Base-by-base conservation (phyloP, 2,888 invertebrate species). In the Pheosia tremula region DNA sequence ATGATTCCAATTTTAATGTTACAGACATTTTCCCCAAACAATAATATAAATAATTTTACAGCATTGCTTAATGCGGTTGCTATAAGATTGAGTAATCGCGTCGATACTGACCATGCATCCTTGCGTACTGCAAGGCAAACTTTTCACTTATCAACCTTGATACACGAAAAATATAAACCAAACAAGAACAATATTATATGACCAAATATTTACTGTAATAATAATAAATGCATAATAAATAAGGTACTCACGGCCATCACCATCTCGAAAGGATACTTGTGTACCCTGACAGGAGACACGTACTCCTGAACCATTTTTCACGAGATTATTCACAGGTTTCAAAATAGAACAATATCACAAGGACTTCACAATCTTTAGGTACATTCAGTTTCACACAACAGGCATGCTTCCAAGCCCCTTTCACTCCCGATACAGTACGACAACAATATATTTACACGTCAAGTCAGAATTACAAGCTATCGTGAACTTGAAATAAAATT, bases 191-290 rank as follows among this genome's bases (percentile, higher is more conserved):
- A 54, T 63, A 58, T 62, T 58, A 64, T 58, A 64, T 57, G 58
- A 70, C 56, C 7, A 45, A 8, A 6, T 8, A 57, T 60, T 24
- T 45, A 63, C 56, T 58, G 55, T 38, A 38, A 6, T 38, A 38
- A 38, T 39, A 5, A 37, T 37, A 37, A 54, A 41, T 7, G 54
- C 7, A 38, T 39, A 5, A 37, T 37, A 37, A 54, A 41, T 7
- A 55, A 59, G 71, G 66, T 88, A 96, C 97, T 96, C 92, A 98
- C 98, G 94, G 97, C 97, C 98, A 99, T 98, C 78, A 98, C 98
- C 89, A 99, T 95, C 91, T 98, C 98, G 91, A 99, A 99, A 59
- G 98, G 97, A 89, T 97, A 96, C 93, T 98, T 98, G 94, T 98
- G 99, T 75, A 99, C 97, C 95, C 98, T 95, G 60, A 98, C 96